Conservation (phyloP, 30 jellyfish, hydroid and myxozoan species). For the Aurelia sp. region DNA sequence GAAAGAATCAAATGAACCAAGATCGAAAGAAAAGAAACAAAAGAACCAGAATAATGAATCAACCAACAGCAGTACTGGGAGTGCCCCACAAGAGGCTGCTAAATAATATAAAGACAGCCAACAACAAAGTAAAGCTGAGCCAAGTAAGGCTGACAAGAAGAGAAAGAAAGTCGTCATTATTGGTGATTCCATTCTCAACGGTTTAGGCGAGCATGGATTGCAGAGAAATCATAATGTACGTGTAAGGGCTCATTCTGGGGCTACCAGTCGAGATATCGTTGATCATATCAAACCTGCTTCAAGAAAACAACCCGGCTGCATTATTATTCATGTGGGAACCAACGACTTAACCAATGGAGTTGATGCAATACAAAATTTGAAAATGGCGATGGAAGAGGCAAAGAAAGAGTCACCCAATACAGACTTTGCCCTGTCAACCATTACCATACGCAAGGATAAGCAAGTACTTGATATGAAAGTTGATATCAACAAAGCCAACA, state of each 20-base stretch:
- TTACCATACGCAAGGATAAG: constrained; percentile 4
- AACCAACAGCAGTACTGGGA: constrained; percentile 6
- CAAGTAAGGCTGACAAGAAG: too few relatives aligned
- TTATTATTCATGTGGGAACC: constrained; percentile 2
- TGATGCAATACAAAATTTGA: constrained; percentile 20
- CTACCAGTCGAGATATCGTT: constrained; percentile 31
- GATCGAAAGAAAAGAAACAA: constrained; percentile 23
- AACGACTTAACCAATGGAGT: constrained; percentile 17
- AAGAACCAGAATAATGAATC: constrained; percentile 15
- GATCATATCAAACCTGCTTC: constrained; percentile 6
- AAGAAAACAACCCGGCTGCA: constrained; percentile 8
- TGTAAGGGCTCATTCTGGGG: neutral
- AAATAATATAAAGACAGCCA: neutral
- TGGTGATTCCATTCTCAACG: constrained; percentile 16
- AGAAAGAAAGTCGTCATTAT: too few relatives aligned
- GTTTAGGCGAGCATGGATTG: constrained; percentile 14
- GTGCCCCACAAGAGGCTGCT: constrained; percentile 7
- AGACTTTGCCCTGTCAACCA: constrained; percentile 4
- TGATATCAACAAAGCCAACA: constrained; percentile 5
- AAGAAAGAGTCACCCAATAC: constrained; percentile 14
- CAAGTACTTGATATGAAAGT: constrained; percentile 4
- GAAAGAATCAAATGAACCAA: constrained; percentile 31
- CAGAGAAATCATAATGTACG: constrained; percentile 12
- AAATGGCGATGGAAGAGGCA: constrained; percentile 3
- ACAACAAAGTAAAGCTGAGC: too few relatives aligned